Conservation (phyloP, 2,113 vertebrate species). For the Seriola aureovittata region DNA sequence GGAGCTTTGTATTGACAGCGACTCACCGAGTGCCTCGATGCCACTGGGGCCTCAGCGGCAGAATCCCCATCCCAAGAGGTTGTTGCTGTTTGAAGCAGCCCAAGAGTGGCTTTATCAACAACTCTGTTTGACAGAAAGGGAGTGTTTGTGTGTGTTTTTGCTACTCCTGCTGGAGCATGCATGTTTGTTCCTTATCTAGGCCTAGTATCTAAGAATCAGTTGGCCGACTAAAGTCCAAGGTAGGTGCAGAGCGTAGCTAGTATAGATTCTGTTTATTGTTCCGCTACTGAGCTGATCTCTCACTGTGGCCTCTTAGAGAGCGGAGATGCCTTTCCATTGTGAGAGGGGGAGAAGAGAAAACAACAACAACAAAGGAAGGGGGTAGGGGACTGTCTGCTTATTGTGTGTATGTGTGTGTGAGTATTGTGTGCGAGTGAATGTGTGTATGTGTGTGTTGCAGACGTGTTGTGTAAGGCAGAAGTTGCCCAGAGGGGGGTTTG, state of each 20-base stretch:
- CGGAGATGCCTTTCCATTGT: slow-evolving; percentile 75
- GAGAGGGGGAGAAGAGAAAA: slow-evolving; percentile 65
- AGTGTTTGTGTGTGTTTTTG: slow-evolving; percentile 22
- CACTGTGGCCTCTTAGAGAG: slow-evolving; percentile 69
- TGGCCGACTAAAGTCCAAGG: slow-evolving; percentile 65
- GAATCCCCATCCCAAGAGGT: slow-evolving; percentile 23
- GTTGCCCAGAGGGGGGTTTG: slow-evolving; percentile 68
- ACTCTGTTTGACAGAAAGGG: slow-evolving; percentile 14
- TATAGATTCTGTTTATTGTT: slow-evolving; percentile 69
- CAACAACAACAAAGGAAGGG: slow-evolving; percentile 80
- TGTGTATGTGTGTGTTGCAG: slow-evolving; percentile 59
- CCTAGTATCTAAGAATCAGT: slow-evolving; percentile 36
- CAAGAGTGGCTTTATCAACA: slow-evolving; percentile 26
- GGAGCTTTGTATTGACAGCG: slow-evolving; percentile 78
- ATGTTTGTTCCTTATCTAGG: slow-evolving; percentile 43
- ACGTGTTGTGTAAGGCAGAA: slow-evolving; percentile 67
- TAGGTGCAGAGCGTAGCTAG: slow-evolving; percentile 31
- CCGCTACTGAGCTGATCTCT: slow-evolving; percentile 58
- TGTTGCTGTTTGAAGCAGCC: slow-evolving; percentile 27
- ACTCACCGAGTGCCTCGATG: slow-evolving; percentile 46
- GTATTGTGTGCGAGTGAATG: slow-evolving; percentile 39
- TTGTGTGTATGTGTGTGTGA: slow-evolving; percentile 62
- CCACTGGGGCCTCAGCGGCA: slow-evolving; percentile 54
- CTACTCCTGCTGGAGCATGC: slow-evolving; percentile 9
- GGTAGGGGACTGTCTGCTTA: slow-evolving; percentile 75